These are phyloP conservation scores for Lapara coniferarum DNA, from an alignment of 2,888 invertebrate genomes.

Conservation along the genomic window DNA sequence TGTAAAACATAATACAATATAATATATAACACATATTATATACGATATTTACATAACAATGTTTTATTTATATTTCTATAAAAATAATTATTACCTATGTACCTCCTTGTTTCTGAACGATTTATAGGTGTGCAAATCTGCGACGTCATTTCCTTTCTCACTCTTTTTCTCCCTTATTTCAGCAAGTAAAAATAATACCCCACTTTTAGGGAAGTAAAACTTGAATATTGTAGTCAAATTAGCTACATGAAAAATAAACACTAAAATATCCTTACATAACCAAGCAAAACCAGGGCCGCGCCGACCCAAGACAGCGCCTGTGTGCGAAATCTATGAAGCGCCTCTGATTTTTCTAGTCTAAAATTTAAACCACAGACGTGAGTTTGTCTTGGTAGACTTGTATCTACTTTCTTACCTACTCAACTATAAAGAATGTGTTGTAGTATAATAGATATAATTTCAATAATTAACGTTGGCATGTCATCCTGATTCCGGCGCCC, in stretches of 20 bases:
- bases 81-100: not conserved
- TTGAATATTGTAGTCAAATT: not conserved
- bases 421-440: too few relatives aligned
- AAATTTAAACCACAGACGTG: too few relatives aligned
- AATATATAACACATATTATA: not conserved
- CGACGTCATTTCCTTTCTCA: conserved; percentile 31
- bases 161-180: not conserved
- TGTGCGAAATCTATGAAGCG: too few relatives aligned
- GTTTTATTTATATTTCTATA: not conserved
- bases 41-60: not conserved
- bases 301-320: too few relatives aligned
- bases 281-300: too few relatives aligned
- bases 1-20: not conserved
- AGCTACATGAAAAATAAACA: not conserved
- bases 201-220: not conserved
- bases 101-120: conserved; percentile 43
- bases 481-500: too few relatives aligned
- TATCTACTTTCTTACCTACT: too few relatives aligned
- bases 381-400: too few relatives aligned
- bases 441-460: too few relatives aligned
- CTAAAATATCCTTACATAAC: too few relatives aligned
- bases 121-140: conserved; percentile 10
- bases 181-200: not conserved
- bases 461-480: too few relatives aligned
- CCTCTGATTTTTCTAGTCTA: too few relatives aligned